phyloP scores from a whole-genome alignment of 2,113 vertebrate genomes.

The Phalacrocorax aristotelis region DNA sequence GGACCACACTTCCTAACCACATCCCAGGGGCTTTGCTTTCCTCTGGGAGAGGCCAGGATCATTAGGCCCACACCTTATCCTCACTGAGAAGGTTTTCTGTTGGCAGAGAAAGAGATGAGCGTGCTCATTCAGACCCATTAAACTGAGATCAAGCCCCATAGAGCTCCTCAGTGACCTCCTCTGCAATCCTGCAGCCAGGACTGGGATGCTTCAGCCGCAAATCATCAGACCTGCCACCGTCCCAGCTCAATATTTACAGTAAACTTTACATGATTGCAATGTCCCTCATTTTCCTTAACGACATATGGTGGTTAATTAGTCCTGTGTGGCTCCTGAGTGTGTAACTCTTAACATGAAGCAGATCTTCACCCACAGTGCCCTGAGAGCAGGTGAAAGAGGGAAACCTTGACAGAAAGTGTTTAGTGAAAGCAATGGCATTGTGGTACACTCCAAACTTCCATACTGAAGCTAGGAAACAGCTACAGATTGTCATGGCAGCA shows the following conservation, averaged over 20 bases:
- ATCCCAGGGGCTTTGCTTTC: neutral
- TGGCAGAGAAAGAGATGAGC: neutral
- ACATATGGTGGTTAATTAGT: neutral
- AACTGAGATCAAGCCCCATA: neutral
- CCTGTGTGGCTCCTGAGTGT: neutral
- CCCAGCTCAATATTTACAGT: neutral
- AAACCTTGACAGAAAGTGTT: neutral
- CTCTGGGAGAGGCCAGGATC: neutral
- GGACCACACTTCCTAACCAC: neutral
- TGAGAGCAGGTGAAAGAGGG: neutral
- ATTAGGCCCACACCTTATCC: neutral
- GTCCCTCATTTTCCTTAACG: neutral
- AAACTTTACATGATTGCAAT: neutral
- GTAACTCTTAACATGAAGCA: neutral
- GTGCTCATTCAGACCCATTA: fast-evolving
- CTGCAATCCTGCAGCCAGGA: neutral
- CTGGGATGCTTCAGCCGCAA: neutral
- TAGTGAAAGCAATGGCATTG: neutral
- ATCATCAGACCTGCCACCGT: neutral
- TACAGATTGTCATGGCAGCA: neutral
- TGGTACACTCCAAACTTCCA: neutral
- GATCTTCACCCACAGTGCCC: neutral
- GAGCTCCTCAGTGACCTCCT: neutral
- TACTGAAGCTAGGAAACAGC: neutral
- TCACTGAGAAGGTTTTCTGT: neutral